phyloP scores from a whole-genome alignment of 2,797 vertebrate genomes.

The Scolopax bukidnonensis region DNA sequence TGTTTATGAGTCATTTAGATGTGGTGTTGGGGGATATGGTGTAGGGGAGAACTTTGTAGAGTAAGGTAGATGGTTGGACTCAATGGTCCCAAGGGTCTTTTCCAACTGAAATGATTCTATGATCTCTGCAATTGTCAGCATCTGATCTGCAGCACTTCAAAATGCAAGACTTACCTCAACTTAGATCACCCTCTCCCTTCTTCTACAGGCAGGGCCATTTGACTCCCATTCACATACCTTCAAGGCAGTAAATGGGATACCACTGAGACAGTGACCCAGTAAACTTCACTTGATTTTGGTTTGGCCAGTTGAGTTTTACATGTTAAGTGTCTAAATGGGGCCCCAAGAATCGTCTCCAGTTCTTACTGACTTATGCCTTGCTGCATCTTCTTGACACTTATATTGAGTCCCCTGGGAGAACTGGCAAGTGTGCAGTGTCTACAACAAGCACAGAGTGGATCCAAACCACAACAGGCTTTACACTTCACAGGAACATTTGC shows the following conservation, averaged over 20 bases:
- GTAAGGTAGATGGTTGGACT: too few relatives aligned
- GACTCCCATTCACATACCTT: neutral
- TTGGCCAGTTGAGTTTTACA: neutral
- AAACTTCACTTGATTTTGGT: neutral
- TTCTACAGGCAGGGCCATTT: neutral
- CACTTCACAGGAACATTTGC: neutral
- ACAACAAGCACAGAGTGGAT: neutral
- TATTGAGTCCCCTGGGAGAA: neutral
- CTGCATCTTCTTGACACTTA: neutral
- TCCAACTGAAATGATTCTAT: too few relatives aligned
- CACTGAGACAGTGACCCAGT: neutral
- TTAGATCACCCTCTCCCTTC: neutral
- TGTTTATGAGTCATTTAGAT: too few relatives aligned
- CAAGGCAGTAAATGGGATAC: neutral
- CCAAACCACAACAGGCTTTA: neutral
- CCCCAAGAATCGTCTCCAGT: neutral
- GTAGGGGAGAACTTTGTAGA: too few relatives aligned
- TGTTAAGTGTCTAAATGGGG: neutral
- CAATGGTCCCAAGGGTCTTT: too few relatives aligned
- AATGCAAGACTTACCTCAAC: neutral
- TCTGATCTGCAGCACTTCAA: neutral
- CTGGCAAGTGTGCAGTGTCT: neutral
- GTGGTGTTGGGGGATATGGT: too few relatives aligned
- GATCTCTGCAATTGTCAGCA: neutral
- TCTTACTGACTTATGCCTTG: neutral